These are phyloP conservation scores for Umimayanthus chanpuru DNA, from an alignment of 92 coral and sea anemone genomes.

Conservation along the genomic window DNA sequence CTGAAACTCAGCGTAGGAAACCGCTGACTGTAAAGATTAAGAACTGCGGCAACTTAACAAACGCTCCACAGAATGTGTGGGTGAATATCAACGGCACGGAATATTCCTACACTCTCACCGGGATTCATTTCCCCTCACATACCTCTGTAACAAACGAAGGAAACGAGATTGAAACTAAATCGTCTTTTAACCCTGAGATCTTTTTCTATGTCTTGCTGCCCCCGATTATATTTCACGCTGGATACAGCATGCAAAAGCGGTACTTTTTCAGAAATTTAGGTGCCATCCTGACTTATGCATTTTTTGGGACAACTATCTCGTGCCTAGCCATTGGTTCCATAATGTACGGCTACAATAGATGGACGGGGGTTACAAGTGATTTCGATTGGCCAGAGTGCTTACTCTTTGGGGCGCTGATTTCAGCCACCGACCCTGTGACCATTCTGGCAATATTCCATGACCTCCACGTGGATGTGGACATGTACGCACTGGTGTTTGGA, in stretches of 20 bases:
- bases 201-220: slow-evolving; percentile 95
- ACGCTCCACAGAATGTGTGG: slow-evolving; percentile 85
- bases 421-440: slow-evolving; percentile 98
- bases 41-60: slow-evolving; percentile 89
- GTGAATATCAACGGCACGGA: slow-evolving; percentile 95
- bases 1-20: slow-evolving; percentile 71
- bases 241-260: slow-evolving; percentile 95
- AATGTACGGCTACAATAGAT: slow-evolving; percentile 82
- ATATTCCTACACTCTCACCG: slow-evolving; percentile 86
- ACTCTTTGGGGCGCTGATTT: slow-evolving; percentile 91
- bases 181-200: slow-evolving; percentile 94
- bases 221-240: slow-evolving; percentile 97
- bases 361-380: slow-evolving; percentile 85
- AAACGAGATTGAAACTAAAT: slow-evolving; percentile 92
- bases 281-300: slow-evolving; percentile 96
- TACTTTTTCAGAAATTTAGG: slow-evolving; percentile 95
- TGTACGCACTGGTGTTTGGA: slow-evolving; percentile 96
- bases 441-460: slow-evolving; percentile 91
- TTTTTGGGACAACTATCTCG: slow-evolving; percentile 92
- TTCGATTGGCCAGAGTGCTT: slow-evolving; percentile 96
- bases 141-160: slow-evolving; percentile 75
- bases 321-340: slow-evolving; percentile 86
- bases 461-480: slow-evolving; percentile 94
- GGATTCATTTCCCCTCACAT: slow-evolving; percentile 88
- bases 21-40: slow-evolving; percentile 89